Evolutionary conservation across 2,888 invertebrate genomes (phyloP), one percentile per base, ranked within the genome.

Genomic region (Pammene aurita): DNA sequence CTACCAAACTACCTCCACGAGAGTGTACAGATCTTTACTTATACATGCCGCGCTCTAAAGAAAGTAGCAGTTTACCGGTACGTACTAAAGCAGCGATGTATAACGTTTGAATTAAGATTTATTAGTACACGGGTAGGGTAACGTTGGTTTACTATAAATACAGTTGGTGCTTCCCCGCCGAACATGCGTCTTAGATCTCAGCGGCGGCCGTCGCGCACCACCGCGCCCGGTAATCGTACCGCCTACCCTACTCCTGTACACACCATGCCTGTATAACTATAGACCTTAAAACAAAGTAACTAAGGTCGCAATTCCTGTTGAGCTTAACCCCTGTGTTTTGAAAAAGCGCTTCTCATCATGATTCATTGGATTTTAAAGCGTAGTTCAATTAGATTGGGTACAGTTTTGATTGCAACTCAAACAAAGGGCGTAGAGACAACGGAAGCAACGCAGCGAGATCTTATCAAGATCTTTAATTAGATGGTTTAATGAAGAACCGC

Each of bases 201-300:
- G 82, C 89, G 91, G 92, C 89, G 92, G 92, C 90, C 92, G 91
- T 84, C 84, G 80, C 88, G 90, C 86, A 72, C 84, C 89, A 80
- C 85, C 84, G 87, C 84, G 74, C 60, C 71, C 84, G 80, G 84
- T 87, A 88, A 86, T 87, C 83, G 85, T 76, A 80, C 84, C 89
- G 88, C 89, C 89, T 85, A 83, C 87, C 84, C 82, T 77, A 80
- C 83, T 72, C 79, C 72, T 63, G 46, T 54, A 44, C 44, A 54
- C n/a, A 35, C 41, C 10, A 50, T 9, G 52, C 18, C 7, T n/a
- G 56, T 48, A 9, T 26, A 7, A 16, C 7, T 26, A 18, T 13
- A 13, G 42, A 52, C 44, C 44, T 9, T 35, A 77, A 76, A 46
- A 41, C 38, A 72, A 73, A 18, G 34, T 66, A n/a, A 69, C 71